Evolutionary conservation across 2,113 vertebrate species (phyloP).

Genomic region (Microcebus ravelobensis): DNA sequence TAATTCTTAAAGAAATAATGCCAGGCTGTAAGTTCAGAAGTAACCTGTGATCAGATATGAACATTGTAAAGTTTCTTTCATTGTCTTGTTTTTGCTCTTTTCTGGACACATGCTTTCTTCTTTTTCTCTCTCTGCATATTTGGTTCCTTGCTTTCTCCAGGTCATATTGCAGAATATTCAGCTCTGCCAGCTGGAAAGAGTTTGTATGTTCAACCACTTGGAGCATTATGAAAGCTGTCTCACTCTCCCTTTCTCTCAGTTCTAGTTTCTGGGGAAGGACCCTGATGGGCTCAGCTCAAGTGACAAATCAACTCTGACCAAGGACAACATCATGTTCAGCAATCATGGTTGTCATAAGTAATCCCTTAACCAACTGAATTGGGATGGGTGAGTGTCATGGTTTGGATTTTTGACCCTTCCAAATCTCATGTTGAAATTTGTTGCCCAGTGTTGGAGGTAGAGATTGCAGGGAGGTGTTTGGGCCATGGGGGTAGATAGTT

Average conservation of each 20-base stretch:
- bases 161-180: background rate
- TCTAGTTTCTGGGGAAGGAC: background rate
- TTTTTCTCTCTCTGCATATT: background rate
- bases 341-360: background rate
- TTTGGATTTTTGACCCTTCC: too few relatives aligned
- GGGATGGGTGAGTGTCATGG: too few relatives aligned
- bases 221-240: background rate
- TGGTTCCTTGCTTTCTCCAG: background rate
- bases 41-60: background rate
- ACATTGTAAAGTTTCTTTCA: background rate
- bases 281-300: background rate
- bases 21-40: background rate
- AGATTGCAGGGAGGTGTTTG: too few relatives aligned
- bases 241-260: background rate
- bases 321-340: background rate
- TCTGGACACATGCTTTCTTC: background rate
- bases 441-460: too few relatives aligned
- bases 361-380: background rate
- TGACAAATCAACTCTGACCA: background rate
- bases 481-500: too few relatives aligned
- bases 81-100: background rate
- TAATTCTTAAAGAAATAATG: background rate
- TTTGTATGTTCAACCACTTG: background rate
- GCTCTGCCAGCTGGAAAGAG: background rate
- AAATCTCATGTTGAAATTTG: too few relatives aligned